Evolutionary conservation across 2,888 invertebrate species (phyloP), one percentile per base, ranked within the genome.

Genomic region (Pandemis corylana): DNA sequence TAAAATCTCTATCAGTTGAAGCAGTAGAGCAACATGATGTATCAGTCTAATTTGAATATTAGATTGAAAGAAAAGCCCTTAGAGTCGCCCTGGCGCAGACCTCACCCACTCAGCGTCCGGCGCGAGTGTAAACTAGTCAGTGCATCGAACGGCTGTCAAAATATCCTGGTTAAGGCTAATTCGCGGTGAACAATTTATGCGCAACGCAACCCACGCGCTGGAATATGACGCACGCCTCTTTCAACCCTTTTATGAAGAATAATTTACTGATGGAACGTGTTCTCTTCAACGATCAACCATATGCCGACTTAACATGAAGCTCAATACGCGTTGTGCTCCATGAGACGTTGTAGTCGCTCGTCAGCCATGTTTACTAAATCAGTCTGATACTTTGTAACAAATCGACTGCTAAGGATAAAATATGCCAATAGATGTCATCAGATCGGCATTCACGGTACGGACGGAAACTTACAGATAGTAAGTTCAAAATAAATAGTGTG

Each of bases 131-230:
- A 88, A 88, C 88, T 88, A 89, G 88, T 87, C 86, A 81, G 83
- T 82, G 81, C 83, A 85, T 85, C 85, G 84, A 82, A 80, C 82
- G 82, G 85, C 88, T 87, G 89, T 91, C 90, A 91, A 92, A 92
- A 90, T 91, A 89, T 88, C 85, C 88, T 87, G 87, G 88, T 89
- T 89, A 90, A 87, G 87, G 90, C 89, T 92, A 92, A 92, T 93
- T 90, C 87, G 84, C 85, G 87, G 81, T 84, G 88, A 86, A 85
- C 86, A 89, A 91, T 92, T 93, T 93, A 93, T 92, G 89, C 80
- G 81, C 89, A 46, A 10, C 46, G 46, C 46, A 83, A 86, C 90
- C 92, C 89, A 90, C 92, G 89, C 83, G 84, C 89, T 92, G 88
- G 92, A 92, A 90, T 91, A 92, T 87, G 85, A 88, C 88, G 87